phyloP scores from a whole-genome alignment of 2,797 vertebrate genomes.

The Catharus ustulatus region DNA sequence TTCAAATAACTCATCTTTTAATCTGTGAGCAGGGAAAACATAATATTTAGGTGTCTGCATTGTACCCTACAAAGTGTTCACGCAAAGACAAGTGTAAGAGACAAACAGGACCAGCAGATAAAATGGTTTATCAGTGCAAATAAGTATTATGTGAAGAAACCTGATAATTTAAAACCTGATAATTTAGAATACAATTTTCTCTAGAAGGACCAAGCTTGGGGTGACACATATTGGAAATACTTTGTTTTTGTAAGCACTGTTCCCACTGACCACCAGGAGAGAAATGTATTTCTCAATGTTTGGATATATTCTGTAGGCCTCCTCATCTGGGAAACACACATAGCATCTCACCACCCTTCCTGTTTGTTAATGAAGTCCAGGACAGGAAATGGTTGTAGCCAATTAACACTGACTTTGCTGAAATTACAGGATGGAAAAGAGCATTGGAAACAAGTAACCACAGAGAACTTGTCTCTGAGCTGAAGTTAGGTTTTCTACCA shows the following conservation, averaged over 20 bases:
- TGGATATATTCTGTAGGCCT: not conserved
- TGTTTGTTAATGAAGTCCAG: not conserved
- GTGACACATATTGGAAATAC: not conserved
- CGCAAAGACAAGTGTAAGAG: not conserved
- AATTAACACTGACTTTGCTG: not conserved
- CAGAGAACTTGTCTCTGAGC: not conserved
- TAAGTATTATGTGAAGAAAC: not conserved
- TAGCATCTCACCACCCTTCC: not conserved
- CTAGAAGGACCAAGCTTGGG: not conserved
- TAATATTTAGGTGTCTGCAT: not conserved
- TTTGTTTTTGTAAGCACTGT: not conserved
- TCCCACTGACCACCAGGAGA: rapidly evolving
- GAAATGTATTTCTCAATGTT: not conserved
- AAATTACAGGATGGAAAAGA: not conserved
- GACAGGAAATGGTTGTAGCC: not conserved
- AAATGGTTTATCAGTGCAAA: not conserved
- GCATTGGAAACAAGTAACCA: not conserved
- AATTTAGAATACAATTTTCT: not conserved
- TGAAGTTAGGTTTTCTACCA: not conserved
- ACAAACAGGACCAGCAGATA: not conserved
- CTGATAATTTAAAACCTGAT: not conserved
- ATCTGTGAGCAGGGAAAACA: not conserved
- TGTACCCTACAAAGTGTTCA: not conserved
- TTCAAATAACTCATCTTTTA: not conserved
- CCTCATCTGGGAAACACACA: not conserved